Base-by-base conservation (phyloP, 2,797 vertebrate genomes). In the Acanthurus leucopareius region DNA sequence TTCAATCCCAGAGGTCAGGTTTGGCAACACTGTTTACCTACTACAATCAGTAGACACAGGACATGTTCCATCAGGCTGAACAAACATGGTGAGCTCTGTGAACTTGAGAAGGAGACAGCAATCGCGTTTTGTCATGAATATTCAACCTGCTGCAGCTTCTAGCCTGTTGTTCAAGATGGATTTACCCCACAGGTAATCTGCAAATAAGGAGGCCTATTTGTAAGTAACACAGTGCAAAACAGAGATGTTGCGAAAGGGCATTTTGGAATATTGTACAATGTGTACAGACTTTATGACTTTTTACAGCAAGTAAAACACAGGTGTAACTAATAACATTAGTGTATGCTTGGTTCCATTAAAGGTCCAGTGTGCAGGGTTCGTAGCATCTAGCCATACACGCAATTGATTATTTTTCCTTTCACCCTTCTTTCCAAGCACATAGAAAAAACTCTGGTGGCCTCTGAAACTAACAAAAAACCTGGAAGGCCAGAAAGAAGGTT, bases 71-170 rank as follows among this genome's bases (percentile, higher is more conserved):
- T 38, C 19, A 51, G 67, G 60, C 20, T 22, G 15, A 72, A 49
- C 79, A 88, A 88, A 88, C 82, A 86, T 2, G 5, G 13, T 20
- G 13, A 61, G 61, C 70, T 52, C 59, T 40, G 49, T 81, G 77
- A 79, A 79, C 70, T 16, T 52, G 28, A 56, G 35, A 32, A 20
- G 35, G 22, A 56, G 20, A 15, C 22, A 44, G 40, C n/a, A 32
- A 53, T 45, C 62, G 11, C 7, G 2, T 16, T 20, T 25, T 66
- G 64, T 59, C 56, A 51, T 49, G 75, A 67, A 62, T 20, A 49
- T 58, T 70, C 51, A 67, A 20, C 22, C 20, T 66, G 22, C 42
- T 63, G 13, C 45, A 63, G 44, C 22, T 63, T 32, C 13, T 62
- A 15, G 56, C 22, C 13, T 15, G 10, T 28, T 63, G n/a, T 52